phyloP scores from a whole-genome alignment of 2,888 invertebrate species.

The Eulithis prunata region DNA sequence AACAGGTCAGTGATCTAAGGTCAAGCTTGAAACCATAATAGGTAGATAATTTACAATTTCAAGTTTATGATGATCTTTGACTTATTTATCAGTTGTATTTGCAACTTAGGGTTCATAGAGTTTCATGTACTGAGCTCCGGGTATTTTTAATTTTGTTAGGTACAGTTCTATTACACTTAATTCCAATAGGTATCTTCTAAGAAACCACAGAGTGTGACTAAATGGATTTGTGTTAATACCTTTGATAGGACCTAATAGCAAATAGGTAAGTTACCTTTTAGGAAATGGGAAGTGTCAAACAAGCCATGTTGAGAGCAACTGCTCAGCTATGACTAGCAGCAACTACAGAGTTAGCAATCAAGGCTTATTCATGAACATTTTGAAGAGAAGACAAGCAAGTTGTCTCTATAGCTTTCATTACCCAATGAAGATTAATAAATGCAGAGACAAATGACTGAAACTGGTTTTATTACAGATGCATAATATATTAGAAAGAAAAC shows the following conservation, averaged over 20 bases:
- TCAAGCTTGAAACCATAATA: conserved; percentile 10
- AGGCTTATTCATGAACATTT: too few relatives aligned
- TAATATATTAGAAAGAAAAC: conserved; percentile 29
- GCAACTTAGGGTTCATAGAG: background rate
- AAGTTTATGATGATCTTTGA: conserved; percentile 19
- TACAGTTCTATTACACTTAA: background rate
- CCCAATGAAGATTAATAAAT: background rate
- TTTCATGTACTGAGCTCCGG: background rate
- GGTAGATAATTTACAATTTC: background rate
- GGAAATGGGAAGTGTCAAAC: too few relatives aligned
- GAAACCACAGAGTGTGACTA: background rate
- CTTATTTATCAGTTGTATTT: conserved; percentile 16
- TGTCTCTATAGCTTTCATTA: conserved; percentile 1
- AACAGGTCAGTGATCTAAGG: conserved; percentile 2
- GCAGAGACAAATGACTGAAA: conserved; percentile 8
- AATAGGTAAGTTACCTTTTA: too few relatives aligned
- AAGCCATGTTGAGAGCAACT: too few relatives aligned
- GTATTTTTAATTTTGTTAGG: too few relatives aligned
- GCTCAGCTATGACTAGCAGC: too few relatives aligned
- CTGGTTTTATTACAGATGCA: conserved; percentile 12
- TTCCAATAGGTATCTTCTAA: conserved; percentile 7
- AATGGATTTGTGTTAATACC: background rate
- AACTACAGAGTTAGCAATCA: too few relatives aligned
- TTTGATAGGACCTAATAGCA: background rate
- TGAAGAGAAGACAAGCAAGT: too few relatives aligned